Conservation (phyloP, 1,140 invertebrate genomes). For the Cotesia chilonis region DNA sequence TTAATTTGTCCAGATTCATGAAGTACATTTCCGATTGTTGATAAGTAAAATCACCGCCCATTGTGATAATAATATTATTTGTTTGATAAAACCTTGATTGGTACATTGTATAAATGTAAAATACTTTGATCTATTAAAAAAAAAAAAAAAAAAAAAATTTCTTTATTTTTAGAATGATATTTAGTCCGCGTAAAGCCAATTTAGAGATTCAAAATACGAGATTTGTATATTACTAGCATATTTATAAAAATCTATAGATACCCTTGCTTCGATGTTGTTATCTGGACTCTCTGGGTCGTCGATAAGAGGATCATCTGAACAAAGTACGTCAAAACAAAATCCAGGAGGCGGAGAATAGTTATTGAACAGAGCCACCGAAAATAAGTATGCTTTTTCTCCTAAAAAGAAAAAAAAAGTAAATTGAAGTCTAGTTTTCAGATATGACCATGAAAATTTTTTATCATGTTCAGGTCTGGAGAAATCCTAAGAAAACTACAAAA, state of each 20-base stretch:
- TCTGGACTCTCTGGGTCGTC: constrained; percentile 74
- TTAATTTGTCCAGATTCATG: constrained; percentile 89
- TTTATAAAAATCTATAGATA: constrained; percentile 54
- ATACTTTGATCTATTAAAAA: constrained; percentile 44
- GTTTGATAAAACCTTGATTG: constrained; percentile 70
- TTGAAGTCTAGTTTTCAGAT: no score
- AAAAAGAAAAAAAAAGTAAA: constrained; percentile 21
- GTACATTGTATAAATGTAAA: constrained; percentile 47
- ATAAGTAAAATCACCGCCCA: constrained; percentile 95
- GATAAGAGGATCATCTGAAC: constrained; percentile 80
- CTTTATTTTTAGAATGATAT: not conserved
- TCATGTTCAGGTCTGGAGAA: no score
- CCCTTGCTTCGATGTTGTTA: constrained; percentile 75
- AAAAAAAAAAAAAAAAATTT: constrained; percentile 32
- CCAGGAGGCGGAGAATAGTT: constrained; percentile 82
- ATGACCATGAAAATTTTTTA: no score
- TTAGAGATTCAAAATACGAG: not conserved
- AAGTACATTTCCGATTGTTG: constrained; percentile 85
- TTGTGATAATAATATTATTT: constrained; percentile 86
- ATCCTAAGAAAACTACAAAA: no score
- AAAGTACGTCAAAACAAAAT: constrained; percentile 88
- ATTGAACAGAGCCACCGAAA: constrained; percentile 77
- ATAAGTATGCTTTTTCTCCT: constrained; percentile 70
- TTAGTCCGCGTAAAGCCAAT: not conserved
- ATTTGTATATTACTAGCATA: not conserved